Percentiles rank a stretch among this genome's conserved stretches.
These are phyloP conservation scores for Telenomus remus DNA, from an alignment of 1,140 invertebrate species.

Conservation along the genomic window DNA sequence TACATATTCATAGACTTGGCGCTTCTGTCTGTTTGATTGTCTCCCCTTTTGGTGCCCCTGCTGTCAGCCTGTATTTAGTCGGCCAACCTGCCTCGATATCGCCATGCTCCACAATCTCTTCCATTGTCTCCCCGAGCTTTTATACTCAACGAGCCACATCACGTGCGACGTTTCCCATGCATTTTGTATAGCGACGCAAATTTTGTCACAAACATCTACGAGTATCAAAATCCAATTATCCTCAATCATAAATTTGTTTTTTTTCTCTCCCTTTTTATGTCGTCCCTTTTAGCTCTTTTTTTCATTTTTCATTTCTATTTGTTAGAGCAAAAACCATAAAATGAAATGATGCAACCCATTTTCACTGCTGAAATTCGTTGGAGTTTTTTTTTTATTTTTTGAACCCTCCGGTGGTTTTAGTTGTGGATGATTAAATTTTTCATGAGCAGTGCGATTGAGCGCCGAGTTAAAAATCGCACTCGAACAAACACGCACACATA, in stretches of 20 bases:
- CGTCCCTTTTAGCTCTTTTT: too few species aligned
- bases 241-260: neutral
- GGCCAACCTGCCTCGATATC: conserved; percentile 40
- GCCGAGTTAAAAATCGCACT: conserved; percentile 13
- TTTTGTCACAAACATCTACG: conserved; percentile 54
- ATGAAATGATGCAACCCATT: too few species aligned
- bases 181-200: conserved; percentile 51
- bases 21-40: conserved; percentile 59
- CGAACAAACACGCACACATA: neutral
- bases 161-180: conserved; percentile 55
- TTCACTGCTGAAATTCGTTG: too few species aligned
- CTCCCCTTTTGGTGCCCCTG: conserved; percentile 38
- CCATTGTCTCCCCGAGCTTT: conserved; percentile 49
- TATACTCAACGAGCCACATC: conserved; percentile 43
- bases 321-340: too few species aligned
- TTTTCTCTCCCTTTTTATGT: too few species aligned
- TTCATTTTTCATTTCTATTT: too few species aligned
- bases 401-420: neutral
- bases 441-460: conserved; percentile 30
- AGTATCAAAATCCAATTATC: conserved; percentile 54
- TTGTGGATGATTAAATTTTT: conserved; percentile 20
- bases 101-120: conserved; percentile 45
- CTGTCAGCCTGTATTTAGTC: conserved; percentile 57
- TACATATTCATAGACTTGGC: conserved; percentile 74
- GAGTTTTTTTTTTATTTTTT: too few species aligned